Evolutionary conservation across 2,888 invertebrate species (phyloP).

Genomic region (Erannis defoliaria): DNA sequence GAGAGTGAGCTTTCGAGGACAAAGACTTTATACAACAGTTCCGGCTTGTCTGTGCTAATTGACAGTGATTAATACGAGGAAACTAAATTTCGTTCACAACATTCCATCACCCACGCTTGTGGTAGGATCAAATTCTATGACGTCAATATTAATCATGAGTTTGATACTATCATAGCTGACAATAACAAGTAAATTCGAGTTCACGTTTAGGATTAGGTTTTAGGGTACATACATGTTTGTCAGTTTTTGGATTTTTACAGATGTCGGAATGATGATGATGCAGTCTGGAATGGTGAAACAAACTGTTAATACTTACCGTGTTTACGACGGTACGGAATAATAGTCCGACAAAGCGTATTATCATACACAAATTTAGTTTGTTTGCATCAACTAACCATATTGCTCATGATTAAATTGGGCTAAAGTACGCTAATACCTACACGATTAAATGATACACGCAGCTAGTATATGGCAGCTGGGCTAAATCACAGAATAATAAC

Average conservation of each 20-base stretch:
- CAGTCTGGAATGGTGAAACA: constrained; percentile 98
- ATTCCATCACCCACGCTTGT: constrained; percentile 72
- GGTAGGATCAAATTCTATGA: constrained; percentile 66
- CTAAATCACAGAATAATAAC: constrained; percentile 73
- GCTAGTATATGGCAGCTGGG: constrained; percentile 78
- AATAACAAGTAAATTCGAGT: constrained; percentile 56
- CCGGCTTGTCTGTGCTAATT: constrained; percentile 81
- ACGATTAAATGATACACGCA: constrained; percentile 80
- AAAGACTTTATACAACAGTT: constrained; percentile 82
- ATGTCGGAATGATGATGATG: constrained; percentile 99
- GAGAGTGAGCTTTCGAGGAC: constrained; percentile 76
- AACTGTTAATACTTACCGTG: constrained; percentile 91
- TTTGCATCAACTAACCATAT: constrained; percentile 83
- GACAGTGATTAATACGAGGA: constrained; percentile 71
- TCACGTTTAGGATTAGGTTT: constrained; percentile 56
- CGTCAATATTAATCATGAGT: constrained; percentile 48
- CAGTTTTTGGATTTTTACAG: constrained; percentile 92
- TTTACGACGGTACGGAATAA: constrained; percentile 93
- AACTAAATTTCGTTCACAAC: constrained; percentile 71
- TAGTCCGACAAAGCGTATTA: constrained; percentile 73
- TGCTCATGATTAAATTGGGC: constrained; percentile 77
- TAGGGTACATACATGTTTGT: constrained; percentile 79
- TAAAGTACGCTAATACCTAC: constrained; percentile 77
- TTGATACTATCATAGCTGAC: constrained; percentile 62
- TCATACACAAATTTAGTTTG: constrained; percentile 82